These are phyloP conservation scores for Acronicta leporina DNA, from an alignment of 2,888 invertebrate genomes.

Conservation along the genomic window DNA sequence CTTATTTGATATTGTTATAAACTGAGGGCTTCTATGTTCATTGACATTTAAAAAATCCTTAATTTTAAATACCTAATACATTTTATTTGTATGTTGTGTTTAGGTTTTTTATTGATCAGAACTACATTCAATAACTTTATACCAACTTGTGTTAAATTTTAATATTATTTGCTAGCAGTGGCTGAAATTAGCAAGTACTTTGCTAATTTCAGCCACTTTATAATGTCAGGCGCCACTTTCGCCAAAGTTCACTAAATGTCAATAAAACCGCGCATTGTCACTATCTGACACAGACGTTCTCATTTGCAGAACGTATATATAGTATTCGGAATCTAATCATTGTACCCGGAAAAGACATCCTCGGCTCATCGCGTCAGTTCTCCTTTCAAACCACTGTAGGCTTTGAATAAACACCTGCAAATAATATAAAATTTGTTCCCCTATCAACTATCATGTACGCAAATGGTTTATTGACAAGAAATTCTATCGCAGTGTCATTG, in stretches of 20 bases:
- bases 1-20: too few species aligned
- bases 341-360: conserved; percentile 37
- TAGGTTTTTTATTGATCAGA: too few species aligned
- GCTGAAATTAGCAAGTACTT: conserved; percentile 2
- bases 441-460: conserved; percentile 74
- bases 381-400: conserved; percentile 62
- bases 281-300: conserved; percentile 18
- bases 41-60: too few species aligned
- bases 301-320: conserved; percentile 33
- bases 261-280: conserved; percentile 6
- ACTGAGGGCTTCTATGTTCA: too few species aligned
- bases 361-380: too few species aligned
- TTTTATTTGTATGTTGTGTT: too few species aligned
- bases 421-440: conserved; percentile 72
- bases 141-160: too few species aligned
- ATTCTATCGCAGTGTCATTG: conserved; percentile 54
- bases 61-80: too few species aligned
- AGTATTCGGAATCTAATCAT: background rate
- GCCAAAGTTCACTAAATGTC: conserved; percentile 31
- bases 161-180: too few species aligned
- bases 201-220: conserved; percentile 4
- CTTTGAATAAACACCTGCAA: conserved; percentile 72
- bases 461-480: conserved; percentile 72
- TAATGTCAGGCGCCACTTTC: conserved; percentile 21
- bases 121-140: too few species aligned